Base-by-base conservation (phyloP, 1,140 invertebrate genomes). In the Camponotus vicinus region DNA sequence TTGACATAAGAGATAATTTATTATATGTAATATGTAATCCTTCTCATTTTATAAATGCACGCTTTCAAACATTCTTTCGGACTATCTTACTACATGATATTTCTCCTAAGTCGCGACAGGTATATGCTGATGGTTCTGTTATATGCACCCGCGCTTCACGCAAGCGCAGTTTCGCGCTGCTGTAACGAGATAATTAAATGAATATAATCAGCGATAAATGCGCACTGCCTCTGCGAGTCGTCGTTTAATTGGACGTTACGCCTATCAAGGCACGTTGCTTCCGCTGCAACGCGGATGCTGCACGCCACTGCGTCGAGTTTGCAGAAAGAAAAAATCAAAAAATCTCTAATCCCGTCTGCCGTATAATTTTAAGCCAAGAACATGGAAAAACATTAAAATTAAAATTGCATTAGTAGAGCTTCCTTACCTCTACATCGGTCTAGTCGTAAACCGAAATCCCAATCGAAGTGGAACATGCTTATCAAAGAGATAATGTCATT, bases 151-250 rank as follows among this genome's bases (percentile, higher is more conserved):
- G 78, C 78, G 66, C 45, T 40, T 80, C 79, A 18, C 59, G 67
- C 66, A 45, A 69, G 66, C 71, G 67, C 64, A 84, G 52, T 85
- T 89, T 89, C 86, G 70, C 86, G 55, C 61, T 27, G 84, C 40
- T 57, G 57, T 90, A 90, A 91, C 86, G 82, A 88, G 85, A 87
- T 90, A 92, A 93, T 92, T 91, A 91, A 92, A 92, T 92, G 90
- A 91, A 89, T 91, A 89, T 86, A 85, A 83, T 80, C 49, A 37
- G 21, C 34, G 61, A 88, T 73, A 87, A 66, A 85, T 42, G 67
- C 45, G 69, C 52, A 71, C 71, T 73, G 57, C 61, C 61, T 45
- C 40, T 9, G 49, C 27, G 66, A 67, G 73, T 76, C 78, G 86
- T 49, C 79, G 63, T 91, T 92, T 92, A 92, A 92, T 91, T 92